Evolutionary conservation across 2,888 invertebrate species (phyloP), one percentile per base, ranked within the genome.

Genomic region (Argyresthia goedartella): DNA sequence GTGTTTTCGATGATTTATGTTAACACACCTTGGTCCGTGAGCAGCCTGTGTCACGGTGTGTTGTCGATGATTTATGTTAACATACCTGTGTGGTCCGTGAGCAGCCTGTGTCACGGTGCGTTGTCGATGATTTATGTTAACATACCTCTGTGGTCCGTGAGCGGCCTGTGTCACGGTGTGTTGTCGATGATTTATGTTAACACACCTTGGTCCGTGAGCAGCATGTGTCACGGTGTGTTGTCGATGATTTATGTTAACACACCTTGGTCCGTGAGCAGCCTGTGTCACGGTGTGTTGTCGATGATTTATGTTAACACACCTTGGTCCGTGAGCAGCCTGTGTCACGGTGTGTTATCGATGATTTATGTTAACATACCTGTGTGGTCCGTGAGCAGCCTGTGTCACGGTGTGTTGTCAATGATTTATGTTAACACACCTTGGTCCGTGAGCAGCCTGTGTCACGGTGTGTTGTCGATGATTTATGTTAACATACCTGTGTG

Each of bases 401-500:
- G 70, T 96, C 96, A 8, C 93, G 88, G 0, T 95, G 95, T 56
- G 90, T 91, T 57, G 91, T 91, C 63, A 93, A 92, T 4, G 95
- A 93, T 49, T 90, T 89, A n/a, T n/a, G n/a, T n/a, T n/a, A n/a
- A n/a, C n/a, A n/a, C n/a, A n/a, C n/a, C n/a, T n/a, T n/a, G n/a
- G n/a, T n/a, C n/a, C n/a, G n/a, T n/a, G n/a, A n/a, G 55, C 91
- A 91, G 9, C 94, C 93, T 59, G 95, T 93, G 70, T 96, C 96
- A 8, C 93, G 88, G 0, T 95, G 95, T 56, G 90, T 91, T 57
- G 91, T 91, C 63, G 93, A 92, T 4, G 95, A 93, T 49, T 90
- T 89, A n/a, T n/a, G n/a, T n/a, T n/a, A n/a, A n/a, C n/a, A n/a
- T n/a, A n/a, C n/a, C n/a, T n/a, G n/a, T n/a, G n/a, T n/a, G n/a